These are phyloP conservation scores for Arctopsyche grandis DNA, from an alignment of 1,140 invertebrate genomes.

Conservation along the genomic window DNA sequence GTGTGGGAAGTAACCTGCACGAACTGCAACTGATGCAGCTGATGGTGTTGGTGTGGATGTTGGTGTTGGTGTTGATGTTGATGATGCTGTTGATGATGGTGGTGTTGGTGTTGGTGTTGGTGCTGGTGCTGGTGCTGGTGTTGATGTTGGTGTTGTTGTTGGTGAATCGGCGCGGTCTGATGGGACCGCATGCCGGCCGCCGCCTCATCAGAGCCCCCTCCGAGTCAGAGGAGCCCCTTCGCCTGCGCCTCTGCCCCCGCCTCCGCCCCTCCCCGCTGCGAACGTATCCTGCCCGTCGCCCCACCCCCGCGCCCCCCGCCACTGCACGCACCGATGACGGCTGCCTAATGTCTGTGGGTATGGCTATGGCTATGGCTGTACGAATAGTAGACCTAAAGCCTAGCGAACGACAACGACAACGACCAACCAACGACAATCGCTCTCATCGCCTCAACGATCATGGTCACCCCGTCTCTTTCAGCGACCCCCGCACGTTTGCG, in stretches of 20 bases:
- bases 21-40: conserved; percentile 2
- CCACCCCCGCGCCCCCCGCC: conserved; percentile 7
- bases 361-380: no score
- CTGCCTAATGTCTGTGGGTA: neutral
- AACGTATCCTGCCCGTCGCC: neutral
- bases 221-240: no score
- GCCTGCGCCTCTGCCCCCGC: neutral
- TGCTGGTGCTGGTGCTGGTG: neutral
- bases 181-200: conserved; percentile 15
- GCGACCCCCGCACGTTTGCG: no score
- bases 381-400: no score
- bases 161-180: neutral
- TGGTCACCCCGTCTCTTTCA: no score
- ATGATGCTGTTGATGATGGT: neutral
- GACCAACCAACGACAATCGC: no score
- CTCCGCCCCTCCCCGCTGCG: no score
- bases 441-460: no score
- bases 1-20: neutral
- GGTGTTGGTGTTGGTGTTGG: neutral
- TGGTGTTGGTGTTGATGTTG: neutral
- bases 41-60: neutral
- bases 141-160: neutral
- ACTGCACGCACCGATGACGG: neutral
- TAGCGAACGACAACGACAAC: no score
- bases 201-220: neutral